These are phyloP conservation scores for Chelonus insularis DNA, from an alignment of 1,140 invertebrate genomes.

Conservation along the genomic window DNA sequence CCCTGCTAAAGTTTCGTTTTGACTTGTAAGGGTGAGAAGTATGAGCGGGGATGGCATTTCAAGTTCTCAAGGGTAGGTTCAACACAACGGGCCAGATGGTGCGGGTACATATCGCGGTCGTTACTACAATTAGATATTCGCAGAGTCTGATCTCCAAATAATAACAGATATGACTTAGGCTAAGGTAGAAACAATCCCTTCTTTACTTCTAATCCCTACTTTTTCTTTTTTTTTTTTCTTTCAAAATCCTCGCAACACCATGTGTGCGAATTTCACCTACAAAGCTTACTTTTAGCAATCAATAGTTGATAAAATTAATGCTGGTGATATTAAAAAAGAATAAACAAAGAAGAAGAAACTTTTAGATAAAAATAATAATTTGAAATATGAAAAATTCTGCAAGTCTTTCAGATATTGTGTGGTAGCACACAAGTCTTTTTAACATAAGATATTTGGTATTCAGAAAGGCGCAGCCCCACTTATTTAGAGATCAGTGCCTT, in stretches of 20 bases:
- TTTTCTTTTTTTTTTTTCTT: no score
- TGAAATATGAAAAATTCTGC: not conserved
- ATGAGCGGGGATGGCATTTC: slow-evolving; percentile 5
- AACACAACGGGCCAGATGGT: slow-evolving; percentile 50
- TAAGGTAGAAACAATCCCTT: no score
- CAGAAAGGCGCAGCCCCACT: slow-evolving; percentile 54
- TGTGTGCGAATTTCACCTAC: no score
- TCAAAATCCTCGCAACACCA: no score
- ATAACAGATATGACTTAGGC: slow-evolving; percentile 40
- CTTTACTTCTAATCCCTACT: no score
- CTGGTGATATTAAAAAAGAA: no score
- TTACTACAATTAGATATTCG: slow-evolving; percentile 50
- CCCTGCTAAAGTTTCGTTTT: slow-evolving; percentile 2
- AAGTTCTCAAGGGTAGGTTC: not conserved
- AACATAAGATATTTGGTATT: slow-evolving; percentile 48
- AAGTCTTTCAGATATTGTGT: not conserved
- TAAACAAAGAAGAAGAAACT: no score
- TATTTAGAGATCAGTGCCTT: slow-evolving; percentile 57
- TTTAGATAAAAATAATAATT: not conserved
- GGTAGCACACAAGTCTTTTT: not conserved
- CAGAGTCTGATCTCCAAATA: slow-evolving; percentile 52
- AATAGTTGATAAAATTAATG: no score
- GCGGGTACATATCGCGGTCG: slow-evolving; percentile 49
- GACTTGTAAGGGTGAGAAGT: not conserved
- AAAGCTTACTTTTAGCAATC: no score